Base-by-base conservation (phyloP, 2,797 vertebrate species). In the Pagetopsis macropterus region DNA sequence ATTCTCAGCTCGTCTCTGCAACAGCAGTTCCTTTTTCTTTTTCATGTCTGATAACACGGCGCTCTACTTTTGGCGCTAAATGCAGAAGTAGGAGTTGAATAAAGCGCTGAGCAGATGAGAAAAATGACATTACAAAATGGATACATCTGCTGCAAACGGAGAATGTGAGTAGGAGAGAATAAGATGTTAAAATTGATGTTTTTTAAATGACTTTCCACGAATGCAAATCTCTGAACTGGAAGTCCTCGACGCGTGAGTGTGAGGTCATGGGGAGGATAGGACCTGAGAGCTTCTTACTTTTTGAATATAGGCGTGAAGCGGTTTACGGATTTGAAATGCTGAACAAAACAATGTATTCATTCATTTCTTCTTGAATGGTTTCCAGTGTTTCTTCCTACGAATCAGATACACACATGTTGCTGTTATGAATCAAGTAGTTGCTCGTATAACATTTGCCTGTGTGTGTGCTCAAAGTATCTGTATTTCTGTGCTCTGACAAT, bases 21-120 rank as follows among this genome's bases (percentile, higher is more conserved):
- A 37, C 33, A 37, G 6, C 48, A 84, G 84, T 92, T 92, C 87
- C 87, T 57, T 83, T 82, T 88, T 83, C 37, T 81, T 0, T 17
- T 51, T 65, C 52, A 58, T 44, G 52, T 57, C 56, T 56, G 69
- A 63, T 48, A 74, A 70, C 62, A 27, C 23, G 57, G 13, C 23
- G 15, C 23, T 5, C n/a, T 44, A 27, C n/a, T 64, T 77, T 44
- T 56, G 4, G 51, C 10, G 23, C 65, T 76, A 21, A 86, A 85
- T 91, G 88, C 84, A 91, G 90, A 93, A 92, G 92, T 93, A 37
- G 23, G 33, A 3, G 37, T 43, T 70, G 54, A 70, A 82, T 87
- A 78, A 66, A 78, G 58, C 54, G 4, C 2, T 21, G 45, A 6
- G 48, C 61, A 7, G 37, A 16, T 49, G 16, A 27, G 46, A 46